phyloP scores from a whole-genome alignment of 2,113 vertebrate genomes.

The Percopsis transmontana region DNA sequence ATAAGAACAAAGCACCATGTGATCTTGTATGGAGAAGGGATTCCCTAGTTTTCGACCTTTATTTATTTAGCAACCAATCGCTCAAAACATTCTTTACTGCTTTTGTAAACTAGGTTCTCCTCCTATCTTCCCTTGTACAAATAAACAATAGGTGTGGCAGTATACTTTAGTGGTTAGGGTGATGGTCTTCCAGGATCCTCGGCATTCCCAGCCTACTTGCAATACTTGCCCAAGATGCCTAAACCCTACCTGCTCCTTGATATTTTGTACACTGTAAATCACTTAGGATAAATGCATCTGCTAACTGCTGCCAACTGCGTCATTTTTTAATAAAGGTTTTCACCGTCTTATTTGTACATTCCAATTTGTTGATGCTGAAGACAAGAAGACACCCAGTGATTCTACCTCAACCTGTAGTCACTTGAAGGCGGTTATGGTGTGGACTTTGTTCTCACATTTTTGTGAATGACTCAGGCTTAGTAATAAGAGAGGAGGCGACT shows the following conservation, averaged over 20 bases:
- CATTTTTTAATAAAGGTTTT: slow-evolving; percentile 32
- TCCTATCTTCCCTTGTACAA: neutral
- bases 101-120: neutral
- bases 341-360: slow-evolving; percentile 3
- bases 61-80: no score
- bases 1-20: no score
- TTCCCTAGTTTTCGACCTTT: no score
- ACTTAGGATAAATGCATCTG: neutral
- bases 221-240: neutral
- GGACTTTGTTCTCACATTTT: slow-evolving; percentile 61
- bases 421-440: slow-evolving; percentile 40
- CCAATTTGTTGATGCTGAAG: neutral
- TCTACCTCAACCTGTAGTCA: slow-evolving; percentile 48
- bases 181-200: neutral
- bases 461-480: slow-evolving; percentile 63
- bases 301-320: slow-evolving; percentile 29
- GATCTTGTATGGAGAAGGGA: no score
- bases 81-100: no score
- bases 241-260: neutral
- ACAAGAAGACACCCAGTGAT: slow-evolving; percentile 27
- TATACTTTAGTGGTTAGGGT: neutral
- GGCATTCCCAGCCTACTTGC: neutral
- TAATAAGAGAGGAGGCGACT: slow-evolving; percentile 14
- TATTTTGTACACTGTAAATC: neutral
- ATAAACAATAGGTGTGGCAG: neutral